A percentile compares a stretch with the other conserved stretches of the same genome.
Evolutionary conservation across 2,888 invertebrate species (phyloP).

Genomic region (Drosophila anceps): DNA sequence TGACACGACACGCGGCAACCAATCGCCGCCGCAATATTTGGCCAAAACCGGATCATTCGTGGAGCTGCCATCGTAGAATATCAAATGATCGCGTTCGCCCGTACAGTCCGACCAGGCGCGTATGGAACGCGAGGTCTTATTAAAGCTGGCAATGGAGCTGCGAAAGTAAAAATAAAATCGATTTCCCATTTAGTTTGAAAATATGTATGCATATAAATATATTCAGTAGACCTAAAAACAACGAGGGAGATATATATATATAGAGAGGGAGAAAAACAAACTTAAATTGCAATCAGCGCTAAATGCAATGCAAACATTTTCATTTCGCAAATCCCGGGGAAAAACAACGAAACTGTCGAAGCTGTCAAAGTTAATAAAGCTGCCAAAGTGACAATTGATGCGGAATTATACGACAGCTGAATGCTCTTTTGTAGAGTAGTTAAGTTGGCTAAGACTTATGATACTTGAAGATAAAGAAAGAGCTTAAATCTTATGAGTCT

Average conservation of each 20-base stretch:
- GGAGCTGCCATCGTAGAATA: conserved; percentile 94
- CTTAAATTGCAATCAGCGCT: conserved; percentile 45
- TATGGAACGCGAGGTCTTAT: conserved; percentile 90
- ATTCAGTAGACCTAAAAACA: background rate
- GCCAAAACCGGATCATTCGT: conserved; percentile 93
- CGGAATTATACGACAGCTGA: background rate
- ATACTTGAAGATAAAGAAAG: background rate
- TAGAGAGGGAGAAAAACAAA: conserved; percentile 10
- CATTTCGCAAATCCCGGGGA: conserved; percentile 43
- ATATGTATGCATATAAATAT: background rate
- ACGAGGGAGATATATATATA: background rate
- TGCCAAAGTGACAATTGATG: conserved; percentile 3
- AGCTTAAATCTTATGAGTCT: background rate
- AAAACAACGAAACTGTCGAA: conserved; percentile 22
- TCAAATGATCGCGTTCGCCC: conserved; percentile 92
- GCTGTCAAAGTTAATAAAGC: conserved; percentile 47
- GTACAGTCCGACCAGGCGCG: conserved; percentile 94
- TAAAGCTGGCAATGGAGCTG: conserved; percentile 87
- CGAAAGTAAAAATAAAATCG: conserved; percentile 19
- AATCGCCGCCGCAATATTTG: conserved; percentile 95
- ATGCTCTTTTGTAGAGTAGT: conserved; percentile 6
- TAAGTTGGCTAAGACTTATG: background rate
- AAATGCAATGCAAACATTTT: conserved; percentile 58
- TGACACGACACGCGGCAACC: conserved; percentile 92
- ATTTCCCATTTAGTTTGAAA: background rate